Base-by-base conservation (phyloP, 1,140 invertebrate species). In the Musca domestica region DNA sequence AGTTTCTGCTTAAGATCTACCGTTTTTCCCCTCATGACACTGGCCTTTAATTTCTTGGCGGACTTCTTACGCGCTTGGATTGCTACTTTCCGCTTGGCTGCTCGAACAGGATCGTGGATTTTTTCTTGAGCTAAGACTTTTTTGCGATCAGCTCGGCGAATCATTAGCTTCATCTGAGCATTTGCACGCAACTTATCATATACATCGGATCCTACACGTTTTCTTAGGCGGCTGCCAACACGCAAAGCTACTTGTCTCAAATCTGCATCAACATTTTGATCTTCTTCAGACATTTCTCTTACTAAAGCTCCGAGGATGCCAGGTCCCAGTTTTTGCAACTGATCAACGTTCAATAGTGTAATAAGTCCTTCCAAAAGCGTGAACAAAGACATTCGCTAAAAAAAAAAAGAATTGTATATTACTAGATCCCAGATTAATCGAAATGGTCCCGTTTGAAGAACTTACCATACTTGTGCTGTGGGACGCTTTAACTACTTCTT, bases 311-410 rank as follows among this genome's bases (percentile, higher is more conserved):
- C 85, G 67, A 93, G 78, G 14, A 92, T 81, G 61, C 86, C 82
- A 2, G 82, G 75, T 1, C 82, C 74, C 6, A 93, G 70, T 41
- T 82, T 76, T 1, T 87, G 83, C 23, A 85, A 70, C 5, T 67
- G 65, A 22, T 79, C 75, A 9, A 73, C 72, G 5, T 85, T 85
- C 12, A 92, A 76, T 48, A 87, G 84, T 4, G 87, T 78, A 19
- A 85, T 75, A 12, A 92, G 71, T 1, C 88, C 90, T 30, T 88
- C 90, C n/a, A 91, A 86, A 81, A 89, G 92, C 70, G 90, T 90
- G 67, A 92, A 92, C 17, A 90, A 83, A 66, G 86, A 84, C 15
- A 81, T 85, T 69, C 91, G 83, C 89, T 91, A 67, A 0, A 65
- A 56, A 6, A 46, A n/a, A 15, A 41, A 56, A 47, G 6, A 56